Conservation (phyloP, 2,888 invertebrate species). For the Beris morrisii region DNA sequence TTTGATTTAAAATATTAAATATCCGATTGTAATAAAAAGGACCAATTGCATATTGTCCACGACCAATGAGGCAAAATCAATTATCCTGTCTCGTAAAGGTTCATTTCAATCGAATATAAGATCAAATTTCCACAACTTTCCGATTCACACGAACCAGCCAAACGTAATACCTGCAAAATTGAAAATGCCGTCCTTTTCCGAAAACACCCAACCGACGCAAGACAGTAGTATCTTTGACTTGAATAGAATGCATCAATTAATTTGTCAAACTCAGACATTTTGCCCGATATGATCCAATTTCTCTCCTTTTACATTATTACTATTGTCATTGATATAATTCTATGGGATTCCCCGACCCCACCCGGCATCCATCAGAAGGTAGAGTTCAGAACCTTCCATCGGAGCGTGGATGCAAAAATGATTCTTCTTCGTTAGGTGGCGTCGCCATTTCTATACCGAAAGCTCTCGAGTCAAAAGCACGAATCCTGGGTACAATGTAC, state of each 20-base stretch:
- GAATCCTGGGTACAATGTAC: slow-evolving; percentile 21
- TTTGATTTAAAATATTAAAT: slow-evolving; percentile 13
- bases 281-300: slow-evolving; percentile 25
- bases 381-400: slow-evolving; percentile 10
- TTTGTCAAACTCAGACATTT: slow-evolving; percentile 31
- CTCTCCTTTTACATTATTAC: slow-evolving; percentile 28
- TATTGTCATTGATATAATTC: slow-evolving; percentile 20
- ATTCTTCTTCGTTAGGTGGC: slow-evolving; percentile 24
- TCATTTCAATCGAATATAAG: slow-evolving; percentile 15
- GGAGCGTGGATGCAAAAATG: slow-evolving; percentile 22
- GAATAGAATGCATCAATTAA: slow-evolving; percentile 32
- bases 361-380: not conserved
- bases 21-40: not conserved
- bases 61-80: slow-evolving; percentile 17
- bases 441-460: slow-evolving; percentile 7
- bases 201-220: slow-evolving; percentile 15
- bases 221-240: slow-evolving; percentile 28
- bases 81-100: slow-evolving; percentile 1
- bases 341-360: not conserved
- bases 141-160: slow-evolving; percentile 6
- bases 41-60: not conserved
- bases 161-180: slow-evolving; percentile 13
- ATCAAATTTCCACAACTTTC: slow-evolving; percentile 19
- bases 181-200: slow-evolving; percentile 29
- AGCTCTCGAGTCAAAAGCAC: slow-evolving; percentile 24